phyloP scores from a whole-genome alignment of 2,113 vertebrate species.

The Pholis gunnellus region DNA sequence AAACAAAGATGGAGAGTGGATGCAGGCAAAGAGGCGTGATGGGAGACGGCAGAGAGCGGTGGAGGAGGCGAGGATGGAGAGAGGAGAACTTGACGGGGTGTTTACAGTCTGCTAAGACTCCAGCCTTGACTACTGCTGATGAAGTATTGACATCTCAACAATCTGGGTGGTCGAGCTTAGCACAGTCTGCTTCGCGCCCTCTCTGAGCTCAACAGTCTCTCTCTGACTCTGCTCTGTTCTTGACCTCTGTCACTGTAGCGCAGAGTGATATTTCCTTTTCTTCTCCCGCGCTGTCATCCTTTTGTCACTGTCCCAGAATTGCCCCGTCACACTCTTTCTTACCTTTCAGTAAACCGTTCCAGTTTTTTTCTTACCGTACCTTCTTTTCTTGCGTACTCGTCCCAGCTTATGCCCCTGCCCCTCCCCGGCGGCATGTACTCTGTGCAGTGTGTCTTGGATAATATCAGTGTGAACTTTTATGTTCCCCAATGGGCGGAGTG shows the following conservation, averaged over 20 bases:
- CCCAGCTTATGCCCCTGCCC: conserved; percentile 2
- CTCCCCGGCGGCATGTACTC: conserved; percentile 1
- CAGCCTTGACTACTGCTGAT: conserved; percentile 15
- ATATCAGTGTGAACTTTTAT: conserved; percentile 62
- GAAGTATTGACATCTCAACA: conserved; percentile 37
- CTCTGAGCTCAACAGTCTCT: conserved; percentile 28
- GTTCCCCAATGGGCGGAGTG: conserved; percentile 52
- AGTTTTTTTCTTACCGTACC: conserved; percentile 14
- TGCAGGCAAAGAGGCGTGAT: not conserved
- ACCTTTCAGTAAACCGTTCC: conserved; percentile 32
- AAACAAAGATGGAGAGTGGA: conserved; percentile 19
- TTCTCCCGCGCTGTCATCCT: conserved; percentile 42
- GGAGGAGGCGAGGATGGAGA: not conserved
- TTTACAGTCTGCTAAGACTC: not conserved
- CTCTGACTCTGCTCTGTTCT: conserved; percentile 25
- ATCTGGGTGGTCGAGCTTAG: conserved; percentile 35
- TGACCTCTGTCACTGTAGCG: conserved; percentile 33
- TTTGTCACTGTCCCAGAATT: conserved; percentile 40
- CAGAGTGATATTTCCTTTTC: conserved; percentile 17
- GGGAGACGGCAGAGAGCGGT: not conserved
- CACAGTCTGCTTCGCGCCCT: conserved; percentile 30
- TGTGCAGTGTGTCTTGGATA: conserved; percentile 39
- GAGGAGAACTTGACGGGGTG: conserved; percentile 14
- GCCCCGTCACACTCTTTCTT: conserved; percentile 24
- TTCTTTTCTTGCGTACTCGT: conserved; percentile 13